phyloP scores from a whole-genome alignment of 2,888 invertebrate genomes.

The Tholera decimalis region DNA sequence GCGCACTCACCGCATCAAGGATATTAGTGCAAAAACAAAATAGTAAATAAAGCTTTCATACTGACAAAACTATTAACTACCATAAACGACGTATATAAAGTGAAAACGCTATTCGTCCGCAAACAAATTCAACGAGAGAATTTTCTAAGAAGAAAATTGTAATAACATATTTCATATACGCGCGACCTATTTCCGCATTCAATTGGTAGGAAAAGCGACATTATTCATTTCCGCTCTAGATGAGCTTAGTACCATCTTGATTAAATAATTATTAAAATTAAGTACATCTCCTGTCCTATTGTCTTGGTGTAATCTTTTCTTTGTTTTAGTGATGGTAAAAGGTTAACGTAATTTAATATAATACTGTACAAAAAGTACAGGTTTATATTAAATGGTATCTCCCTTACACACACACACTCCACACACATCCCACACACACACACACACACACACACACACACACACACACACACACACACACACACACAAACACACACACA shows the following conservation, averaged over 20 bases:
- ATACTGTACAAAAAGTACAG: no score
- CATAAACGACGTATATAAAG: neutral
- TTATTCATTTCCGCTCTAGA: constrained; percentile 37
- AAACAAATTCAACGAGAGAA: constrained; percentile 1
- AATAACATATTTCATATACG: constrained; percentile 44
- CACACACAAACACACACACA: no score
- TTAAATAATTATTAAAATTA: constrained; percentile 53
- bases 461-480: no score
- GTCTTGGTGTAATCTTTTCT: constrained; percentile 32
- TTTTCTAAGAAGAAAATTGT: constrained; percentile 12
- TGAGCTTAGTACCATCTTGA: constrained; percentile 48
- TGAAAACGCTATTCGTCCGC: neutral
- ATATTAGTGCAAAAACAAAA: no score
- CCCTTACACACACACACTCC: no score
- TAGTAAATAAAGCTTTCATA: neutral
- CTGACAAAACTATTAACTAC: neutral
- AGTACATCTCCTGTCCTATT: constrained; percentile 29
- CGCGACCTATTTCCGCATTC: constrained; percentile 48
- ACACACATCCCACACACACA: no score
- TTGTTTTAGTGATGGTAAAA: no score
- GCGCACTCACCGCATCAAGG: no score
- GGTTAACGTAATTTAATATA: no score
- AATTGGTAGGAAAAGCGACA: constrained; percentile 43
- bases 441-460: no score
- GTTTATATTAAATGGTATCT: no score